Evolutionary conservation across 1,140 invertebrate species (phyloP).

Genomic region (Eulimnadia texana): DNA sequence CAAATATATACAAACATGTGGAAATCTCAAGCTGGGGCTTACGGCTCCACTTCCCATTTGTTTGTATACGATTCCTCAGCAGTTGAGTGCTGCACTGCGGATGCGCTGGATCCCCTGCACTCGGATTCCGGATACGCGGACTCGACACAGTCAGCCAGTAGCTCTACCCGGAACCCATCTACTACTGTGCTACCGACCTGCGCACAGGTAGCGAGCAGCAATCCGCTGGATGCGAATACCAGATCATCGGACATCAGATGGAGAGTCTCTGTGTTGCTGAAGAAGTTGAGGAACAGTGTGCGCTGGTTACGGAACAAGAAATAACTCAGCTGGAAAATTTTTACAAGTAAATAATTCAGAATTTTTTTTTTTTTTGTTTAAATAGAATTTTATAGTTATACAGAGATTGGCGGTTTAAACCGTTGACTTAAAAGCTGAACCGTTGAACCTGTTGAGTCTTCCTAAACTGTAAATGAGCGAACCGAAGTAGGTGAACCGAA

Average conservation of each 20-base stretch:
- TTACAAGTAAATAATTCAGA: neutral
- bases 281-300: no score
- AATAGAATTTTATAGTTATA: no score
- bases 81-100: conserved; percentile 17
- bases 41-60: conserved; percentile 22
- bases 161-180: conserved; percentile 20
- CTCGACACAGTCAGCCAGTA: neutral
- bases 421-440: no score
- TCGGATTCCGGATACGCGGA: conserved; percentile 1
- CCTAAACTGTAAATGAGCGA: no score
- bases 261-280: neutral
- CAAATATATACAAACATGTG: no score
- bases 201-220: conserved; percentile 25
- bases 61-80: conserved; percentile 23
- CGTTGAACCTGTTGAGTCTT: no score
- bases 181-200: conserved; percentile 25
- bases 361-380: no score
- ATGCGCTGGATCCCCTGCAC: neutral
- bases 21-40: neutral
- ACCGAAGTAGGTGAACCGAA: no score
- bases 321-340: neutral
- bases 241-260: neutral
- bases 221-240: conserved; percentile 22
- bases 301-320: no score
- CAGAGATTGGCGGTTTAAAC: no score